Base-by-base conservation (phyloP, 2,888 invertebrate genomes). In the Crossocerus cetratus region DNA sequence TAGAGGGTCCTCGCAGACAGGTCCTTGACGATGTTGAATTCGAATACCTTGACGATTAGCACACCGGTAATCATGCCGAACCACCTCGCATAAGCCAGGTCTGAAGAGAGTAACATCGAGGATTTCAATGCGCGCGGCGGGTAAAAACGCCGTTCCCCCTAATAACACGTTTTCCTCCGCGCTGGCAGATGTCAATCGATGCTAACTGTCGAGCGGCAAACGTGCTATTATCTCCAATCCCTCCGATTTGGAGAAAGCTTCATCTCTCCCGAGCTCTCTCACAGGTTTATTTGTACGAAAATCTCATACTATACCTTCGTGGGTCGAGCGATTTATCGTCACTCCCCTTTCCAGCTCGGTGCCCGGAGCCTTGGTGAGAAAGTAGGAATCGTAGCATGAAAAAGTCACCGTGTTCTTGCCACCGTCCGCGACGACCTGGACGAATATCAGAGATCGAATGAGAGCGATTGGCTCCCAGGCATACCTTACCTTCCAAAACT, bases 61-160 rank as follows among this genome's bases (percentile, higher is more conserved):
- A 80, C 81, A 16, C 81, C 80, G 42, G 78, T 84, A 74, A 88
- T 88, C 72, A 88, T 60, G n/a, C 88, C 88, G 54, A 88, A 82
- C 84, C 85, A 84, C 58, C 81, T 83, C 20, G 76, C 77, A 14
- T 71, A 75, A 14, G 57, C 57, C 60, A 88, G 74, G 69, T 77
- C 88, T 87, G 74, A 49, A 13, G 49, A 16, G 8, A 56, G 8
- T 16, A 42, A 43, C 22, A 62, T 22, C 67, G 21, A 16, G 43
- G 20, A 44, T 65, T 45, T 61, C 42, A 72, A 64, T 42, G 18
- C 11, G 16, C 3, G n/a, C n/a, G n/a, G n/a, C n/a, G n/a, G n/a
- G 14, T 4, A 56, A 44, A 22, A 23, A 16, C 32, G 11, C 8
- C 45, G 22, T 3, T 20, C 18, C 23, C 8, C 54, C 8, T 56